Base-by-base conservation (phyloP, 2,888 invertebrate species). In the Helicoverpa assulta region DNA sequence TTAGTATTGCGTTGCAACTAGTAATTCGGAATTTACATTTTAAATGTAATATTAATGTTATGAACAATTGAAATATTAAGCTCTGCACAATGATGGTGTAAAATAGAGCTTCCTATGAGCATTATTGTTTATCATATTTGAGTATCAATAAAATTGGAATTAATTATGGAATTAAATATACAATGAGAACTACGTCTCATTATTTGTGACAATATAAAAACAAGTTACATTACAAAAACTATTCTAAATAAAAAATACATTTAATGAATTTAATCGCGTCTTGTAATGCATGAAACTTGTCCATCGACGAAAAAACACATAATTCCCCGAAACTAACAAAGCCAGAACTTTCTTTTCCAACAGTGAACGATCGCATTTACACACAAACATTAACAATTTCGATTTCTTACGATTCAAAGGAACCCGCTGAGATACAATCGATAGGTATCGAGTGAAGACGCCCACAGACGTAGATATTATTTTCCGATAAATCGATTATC, bases 401-500 rank as follows among this genome's bases (percentile, higher is more conserved):
- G 67, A 73, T 70, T 80, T 75, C 70, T 70, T 67, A 70, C 69
- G 66, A 69, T 70, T 83, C 73, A 80, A 83, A 82, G 69, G 69
- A 78, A 66, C 85, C 85, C 82, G 83, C 78, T 71, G 77, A 43
- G 76, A 75, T 87, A 85, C 73, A 81, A 84, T 80, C 81, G 67
- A 71, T 77, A 79, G 73, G 85, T 87, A 88, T 86, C 83, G 82
- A 86, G 81, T 85, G 83, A 81, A 86, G 83, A 88, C 89, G 88
- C 89, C 90, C 89, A 91, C 87, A 76, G 82, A 84, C 71, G 67
- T 86, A 88, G 86, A 84, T 85, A 85, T 89, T 85, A 84, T 89
- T 85, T 90, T 88, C 87, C 89, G 90, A 91, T 90, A 90, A 90
- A 92, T 92, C 91, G 93, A 94, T 94, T 92, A 93, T 93, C 91